Conservation (phyloP, 2,888 invertebrate species). For the Papilio demoleus region DNA sequence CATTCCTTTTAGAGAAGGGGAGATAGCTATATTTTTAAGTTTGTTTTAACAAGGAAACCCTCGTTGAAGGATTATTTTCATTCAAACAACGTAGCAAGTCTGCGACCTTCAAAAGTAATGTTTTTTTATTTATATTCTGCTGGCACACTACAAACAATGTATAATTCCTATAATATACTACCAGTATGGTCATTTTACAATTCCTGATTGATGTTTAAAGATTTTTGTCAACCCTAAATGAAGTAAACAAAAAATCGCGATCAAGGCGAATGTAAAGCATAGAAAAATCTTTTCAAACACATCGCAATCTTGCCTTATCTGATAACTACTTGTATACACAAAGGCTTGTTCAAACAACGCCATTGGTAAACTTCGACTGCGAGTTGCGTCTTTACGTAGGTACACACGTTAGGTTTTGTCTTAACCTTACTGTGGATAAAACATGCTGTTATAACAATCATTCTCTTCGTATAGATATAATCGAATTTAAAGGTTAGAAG, state of each 20-base stretch:
- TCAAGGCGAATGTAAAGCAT: slow-evolving; percentile 32
- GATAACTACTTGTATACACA: slow-evolving; percentile 42
- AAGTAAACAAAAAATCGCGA: slow-evolving; percentile 31
- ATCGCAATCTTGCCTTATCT: slow-evolving; percentile 40
- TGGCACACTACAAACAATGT: not conserved
- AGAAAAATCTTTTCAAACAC: slow-evolving; percentile 36
- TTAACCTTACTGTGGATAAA: not conserved
- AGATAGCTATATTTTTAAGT: not conserved
- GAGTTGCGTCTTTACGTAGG: slow-evolving; percentile 13
- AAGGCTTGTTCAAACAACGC: slow-evolving; percentile 33
- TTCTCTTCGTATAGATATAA: no score
- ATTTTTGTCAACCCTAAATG: not conserved
- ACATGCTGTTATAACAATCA: no score
- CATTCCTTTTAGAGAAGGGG: not conserved
- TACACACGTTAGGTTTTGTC: not conserved
- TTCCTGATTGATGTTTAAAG: not conserved
- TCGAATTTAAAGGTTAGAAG: not conserved
- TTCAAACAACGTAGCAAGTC: slow-evolving; percentile 11
- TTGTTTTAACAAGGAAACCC: not conserved
- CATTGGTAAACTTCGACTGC: slow-evolving; percentile 27
- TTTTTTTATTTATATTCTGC: not conserved
- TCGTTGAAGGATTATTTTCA: not conserved
- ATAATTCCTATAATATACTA: not conserved
- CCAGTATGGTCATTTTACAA: no score
- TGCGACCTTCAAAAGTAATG: slow-evolving; percentile 25